Percentiles rank a stretch among this genome's conserved stretches.
Conservation (phyloP, 2,797 vertebrate genomes). For the Amniataba percoides region DNA sequence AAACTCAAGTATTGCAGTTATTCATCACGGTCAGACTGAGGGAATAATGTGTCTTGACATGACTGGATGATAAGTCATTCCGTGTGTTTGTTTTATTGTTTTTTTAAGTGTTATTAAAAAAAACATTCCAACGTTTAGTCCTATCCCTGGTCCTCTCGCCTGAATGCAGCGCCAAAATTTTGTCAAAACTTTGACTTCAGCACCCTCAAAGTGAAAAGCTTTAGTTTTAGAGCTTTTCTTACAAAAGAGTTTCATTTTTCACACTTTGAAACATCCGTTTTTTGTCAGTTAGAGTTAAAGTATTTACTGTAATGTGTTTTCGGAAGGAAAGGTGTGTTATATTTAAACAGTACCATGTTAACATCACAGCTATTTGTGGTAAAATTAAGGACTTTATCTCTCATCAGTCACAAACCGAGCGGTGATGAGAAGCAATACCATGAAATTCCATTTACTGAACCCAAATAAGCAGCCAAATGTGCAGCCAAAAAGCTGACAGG, state of each 20-base stretch:
- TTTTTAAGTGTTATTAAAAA: no score
- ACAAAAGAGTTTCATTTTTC: background rate
- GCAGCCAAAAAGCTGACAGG: slow-evolving; percentile 2
- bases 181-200: background rate
- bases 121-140: background rate
- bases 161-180: no score
- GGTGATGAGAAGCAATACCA: background rate
- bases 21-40: background rate
- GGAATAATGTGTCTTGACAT: background rate
- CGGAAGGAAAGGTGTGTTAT: background rate
- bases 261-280: background rate
- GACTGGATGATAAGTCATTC: background rate
- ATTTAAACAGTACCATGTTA: background rate
- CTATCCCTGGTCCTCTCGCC: no score
- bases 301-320: background rate
- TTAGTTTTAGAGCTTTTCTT: background rate
- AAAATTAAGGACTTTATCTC: background rate
- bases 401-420: background rate
- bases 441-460: background rate
- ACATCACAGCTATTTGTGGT: slow-evolving; percentile 7
- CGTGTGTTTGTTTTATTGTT: background rate
- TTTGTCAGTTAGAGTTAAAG: background rate
- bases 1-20: background rate
- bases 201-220: background rate
- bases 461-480: background rate